phyloP scores from a whole-genome alignment of 23 tunicate genomes.

The Botrylloides violaceus region DNA sequence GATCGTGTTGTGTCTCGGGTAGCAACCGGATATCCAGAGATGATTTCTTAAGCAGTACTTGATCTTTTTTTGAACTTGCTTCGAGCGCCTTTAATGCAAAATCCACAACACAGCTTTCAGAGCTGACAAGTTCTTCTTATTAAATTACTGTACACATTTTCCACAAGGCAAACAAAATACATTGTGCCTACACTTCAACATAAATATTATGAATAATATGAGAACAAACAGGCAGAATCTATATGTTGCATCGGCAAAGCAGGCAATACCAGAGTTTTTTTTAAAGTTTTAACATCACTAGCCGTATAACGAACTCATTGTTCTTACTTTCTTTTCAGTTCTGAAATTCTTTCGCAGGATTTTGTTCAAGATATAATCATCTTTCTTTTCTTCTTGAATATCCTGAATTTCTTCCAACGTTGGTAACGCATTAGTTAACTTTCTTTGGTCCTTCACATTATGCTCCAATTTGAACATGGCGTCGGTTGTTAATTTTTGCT shows the following conservation, averaged over 20 bases:
- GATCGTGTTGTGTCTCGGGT: conserved; percentile 44
- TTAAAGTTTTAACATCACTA: too few relatives aligned
- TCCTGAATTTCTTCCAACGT: conserved; percentile 75
- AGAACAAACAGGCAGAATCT: neutral
- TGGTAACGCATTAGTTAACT: conserved; percentile 45
- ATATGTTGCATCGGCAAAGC: too few relatives aligned
- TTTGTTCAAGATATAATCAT: conserved; percentile 65
- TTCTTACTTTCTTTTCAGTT: conserved; percentile 50
- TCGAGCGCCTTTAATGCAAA: conserved; percentile 17
- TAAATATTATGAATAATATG: neutral
- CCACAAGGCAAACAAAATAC: too few relatives aligned
- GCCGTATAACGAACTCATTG: too few relatives aligned
- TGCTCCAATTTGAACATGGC: conserved; percentile 88
- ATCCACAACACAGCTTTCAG: neutral
- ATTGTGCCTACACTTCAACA: too few relatives aligned
- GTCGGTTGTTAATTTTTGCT: conserved; percentile 59
- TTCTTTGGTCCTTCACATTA: conserved; percentile 46
- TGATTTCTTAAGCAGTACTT: conserved; percentile 41
- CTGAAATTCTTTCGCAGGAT: conserved; percentile 60
- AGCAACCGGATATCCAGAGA: conserved; percentile 51
- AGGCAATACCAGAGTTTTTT: too few relatives aligned
- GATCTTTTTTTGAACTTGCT: conserved; percentile 35
- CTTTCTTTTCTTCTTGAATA: conserved; percentile 47
- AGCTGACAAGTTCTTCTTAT: too few relatives aligned
- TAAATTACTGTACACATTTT: too few relatives aligned